A percentile compares a stretch with the other conserved stretches of the same genome.
phyloP scores from a whole-genome alignment of 2,113 vertebrate species.

The Oxyura jamaicensis region DNA sequence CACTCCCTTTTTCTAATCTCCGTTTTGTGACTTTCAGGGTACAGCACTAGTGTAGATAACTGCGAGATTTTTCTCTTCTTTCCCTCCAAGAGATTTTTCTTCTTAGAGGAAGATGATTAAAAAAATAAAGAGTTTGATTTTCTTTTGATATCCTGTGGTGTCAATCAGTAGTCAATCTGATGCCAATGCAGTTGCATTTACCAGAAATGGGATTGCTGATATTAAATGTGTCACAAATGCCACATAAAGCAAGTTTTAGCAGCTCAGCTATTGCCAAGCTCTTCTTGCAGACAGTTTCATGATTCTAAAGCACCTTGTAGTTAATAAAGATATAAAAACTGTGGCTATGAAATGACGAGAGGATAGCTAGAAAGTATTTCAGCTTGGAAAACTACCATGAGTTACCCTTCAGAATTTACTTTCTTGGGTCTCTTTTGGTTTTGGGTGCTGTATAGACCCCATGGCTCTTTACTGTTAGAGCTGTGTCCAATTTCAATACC shows the following conservation, averaged over 20 bases:
- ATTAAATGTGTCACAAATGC: background rate
- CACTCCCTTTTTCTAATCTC: background rate
- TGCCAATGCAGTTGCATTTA: background rate
- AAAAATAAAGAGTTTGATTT: background rate
- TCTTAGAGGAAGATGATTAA: background rate
- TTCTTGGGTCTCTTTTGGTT: background rate
- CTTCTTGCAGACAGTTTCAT: background rate
- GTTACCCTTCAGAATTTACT: background rate
- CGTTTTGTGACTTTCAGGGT: background rate
- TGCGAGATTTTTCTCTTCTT: background rate
- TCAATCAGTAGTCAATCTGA: background rate
- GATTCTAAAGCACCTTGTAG: background rate
- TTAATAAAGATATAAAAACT: background rate
- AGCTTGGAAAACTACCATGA: background rate
- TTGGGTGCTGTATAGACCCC: background rate
- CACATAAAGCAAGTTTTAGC: background rate
- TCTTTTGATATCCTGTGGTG: background rate
- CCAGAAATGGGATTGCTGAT: background rate
- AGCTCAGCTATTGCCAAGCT: background rate
- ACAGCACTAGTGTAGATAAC: background rate
- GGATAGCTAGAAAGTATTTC: background rate
- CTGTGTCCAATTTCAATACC: background rate
- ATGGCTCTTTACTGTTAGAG: background rate
- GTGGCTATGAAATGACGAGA: background rate
- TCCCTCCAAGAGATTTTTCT: background rate